Base-by-base conservation (phyloP, 2,888 invertebrate species). In the Ceriagrion tenellum region DNA sequence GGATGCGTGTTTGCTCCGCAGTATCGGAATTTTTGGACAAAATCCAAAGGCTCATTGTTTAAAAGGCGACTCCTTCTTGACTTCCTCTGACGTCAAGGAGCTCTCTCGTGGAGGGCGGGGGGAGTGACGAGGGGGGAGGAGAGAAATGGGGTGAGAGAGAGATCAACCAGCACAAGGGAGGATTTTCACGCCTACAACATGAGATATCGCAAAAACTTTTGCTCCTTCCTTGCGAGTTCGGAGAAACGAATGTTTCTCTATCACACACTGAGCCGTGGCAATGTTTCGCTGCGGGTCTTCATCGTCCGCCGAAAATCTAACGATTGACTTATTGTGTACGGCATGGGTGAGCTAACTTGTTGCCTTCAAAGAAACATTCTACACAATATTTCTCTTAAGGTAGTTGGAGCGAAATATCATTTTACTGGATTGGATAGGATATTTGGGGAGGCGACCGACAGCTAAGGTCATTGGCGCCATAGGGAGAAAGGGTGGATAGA, bases 1-100 rank as follows among this genome's bases (percentile, higher is more conserved):
- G 47, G 10, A 35, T 47, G 93, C 47, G 23, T 12, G 55, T 81
- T 81, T 81, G 81, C 81, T 35, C 81, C 89, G 55, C 55, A n/a
- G 47, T 47, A 47, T 89, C 89, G 89, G 89, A 89, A 89, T 89
- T 47, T 89, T 89, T 89, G 47, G 89, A 55, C 47, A 47, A 47
- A 47, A 89, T 55, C 55, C 89, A 47, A 89, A 55, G 55, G 23
- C 89, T 47, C 89, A 89, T 89, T 55, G 89, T 89, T 89, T 89
- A 89, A 89, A 89, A 89, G 89, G 89, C 89, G 55, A 89, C 89
- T 89, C 81, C 35, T 81, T 81, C 81, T 81, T 35, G n/a, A 89
- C 89, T 89, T 89, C 89, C 89, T 89, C 89, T 89, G 89, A 89
- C 89, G 89, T 89, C 89, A 89, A 89, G 35, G 55, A 20, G 63